Percentiles rank a stretch among this genome's conserved stretches.
Evolutionary conservation across 2,113 vertebrate genomes (phyloP).

Genomic region (Rhinichthys klamathensis): DNA sequence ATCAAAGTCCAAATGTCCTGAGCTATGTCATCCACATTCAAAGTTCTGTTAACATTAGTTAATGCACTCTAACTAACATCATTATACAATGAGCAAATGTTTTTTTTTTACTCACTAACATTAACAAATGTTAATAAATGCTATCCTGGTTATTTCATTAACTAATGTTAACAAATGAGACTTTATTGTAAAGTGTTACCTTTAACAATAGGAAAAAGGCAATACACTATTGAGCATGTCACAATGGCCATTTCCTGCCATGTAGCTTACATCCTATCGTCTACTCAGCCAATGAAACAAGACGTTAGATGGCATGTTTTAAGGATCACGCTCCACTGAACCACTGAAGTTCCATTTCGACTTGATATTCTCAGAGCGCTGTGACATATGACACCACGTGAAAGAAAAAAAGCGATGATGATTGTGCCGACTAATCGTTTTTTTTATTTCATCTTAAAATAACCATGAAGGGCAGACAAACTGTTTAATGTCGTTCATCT

Average conservation of each 20-base stretch:
- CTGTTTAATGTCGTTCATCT: conserved; percentile 44
- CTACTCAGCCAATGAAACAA: conserved; percentile 4
- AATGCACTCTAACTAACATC: too few relatives aligned
- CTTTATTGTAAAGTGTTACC: too few relatives aligned
- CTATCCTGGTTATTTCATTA: too few relatives aligned
- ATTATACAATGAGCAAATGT: too few relatives aligned
- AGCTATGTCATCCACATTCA: not conserved
- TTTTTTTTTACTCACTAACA: too few relatives aligned
- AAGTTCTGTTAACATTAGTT: too few relatives aligned
- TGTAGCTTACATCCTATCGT: conserved; percentile 9
- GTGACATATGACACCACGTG: not conserved
- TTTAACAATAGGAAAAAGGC: conserved; percentile 18
- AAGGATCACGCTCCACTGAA: conserved; percentile 9
- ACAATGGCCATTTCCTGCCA: conserved; percentile 35
- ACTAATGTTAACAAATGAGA: too few relatives aligned
- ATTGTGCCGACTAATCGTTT: conserved; percentile 33
- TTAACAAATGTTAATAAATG: too few relatives aligned
- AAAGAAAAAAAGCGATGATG: conserved; percentile 22
- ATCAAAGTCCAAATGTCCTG: not conserved
- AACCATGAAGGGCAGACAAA: conserved; percentile 39
- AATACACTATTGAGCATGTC: conserved; percentile 15
- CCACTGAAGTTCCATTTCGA: conserved; percentile 31
- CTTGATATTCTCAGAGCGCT: not conserved
- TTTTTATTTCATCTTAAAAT: conserved; percentile 1
- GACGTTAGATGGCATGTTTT: not conserved